These are phyloP conservation scores for Penelope pileata DNA, from an alignment of 2,113 vertebrate species.

Conservation along the genomic window DNA sequence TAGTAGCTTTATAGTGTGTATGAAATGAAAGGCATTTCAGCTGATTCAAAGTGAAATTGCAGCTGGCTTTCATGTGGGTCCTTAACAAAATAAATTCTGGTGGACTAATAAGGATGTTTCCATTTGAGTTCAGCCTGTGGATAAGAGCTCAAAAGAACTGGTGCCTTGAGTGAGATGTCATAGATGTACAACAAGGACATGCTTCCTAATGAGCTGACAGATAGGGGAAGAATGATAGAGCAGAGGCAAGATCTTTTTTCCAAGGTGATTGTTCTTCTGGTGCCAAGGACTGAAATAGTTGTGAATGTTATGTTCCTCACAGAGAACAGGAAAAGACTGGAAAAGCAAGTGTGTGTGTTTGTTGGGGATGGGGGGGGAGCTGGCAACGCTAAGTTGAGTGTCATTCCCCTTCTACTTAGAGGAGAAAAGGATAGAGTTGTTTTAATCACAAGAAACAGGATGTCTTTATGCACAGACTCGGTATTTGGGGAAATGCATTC, in stretches of 20 bases:
- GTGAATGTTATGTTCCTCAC: background rate
- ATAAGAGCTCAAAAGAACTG: background rate
- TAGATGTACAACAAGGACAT: background rate
- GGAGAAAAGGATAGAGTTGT: constrained; percentile 10
- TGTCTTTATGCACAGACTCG: background rate
- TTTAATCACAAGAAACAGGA: background rate
- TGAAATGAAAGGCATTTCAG: background rate
- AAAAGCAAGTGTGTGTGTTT: background rate
- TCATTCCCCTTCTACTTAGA: background rate
- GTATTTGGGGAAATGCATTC: constrained; percentile 27
- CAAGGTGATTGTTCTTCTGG: background rate
- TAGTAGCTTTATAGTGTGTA: background rate
- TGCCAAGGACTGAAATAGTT: constrained; percentile 42
- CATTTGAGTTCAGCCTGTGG: background rate
- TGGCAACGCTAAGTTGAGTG: background rate
- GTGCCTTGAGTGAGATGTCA: background rate
- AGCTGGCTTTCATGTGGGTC: background rate
- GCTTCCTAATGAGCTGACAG: constrained; percentile 24
- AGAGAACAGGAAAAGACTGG: background rate
- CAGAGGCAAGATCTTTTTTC: background rate
- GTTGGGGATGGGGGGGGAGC: background rate
- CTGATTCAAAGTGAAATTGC: background rate
- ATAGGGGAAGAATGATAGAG: background rate
- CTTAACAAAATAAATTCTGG: background rate
- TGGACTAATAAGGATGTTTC: background rate